Evolutionary conservation across 2,888 invertebrate species (phyloP).

Genomic region (Drosophila picticornis): DNA sequence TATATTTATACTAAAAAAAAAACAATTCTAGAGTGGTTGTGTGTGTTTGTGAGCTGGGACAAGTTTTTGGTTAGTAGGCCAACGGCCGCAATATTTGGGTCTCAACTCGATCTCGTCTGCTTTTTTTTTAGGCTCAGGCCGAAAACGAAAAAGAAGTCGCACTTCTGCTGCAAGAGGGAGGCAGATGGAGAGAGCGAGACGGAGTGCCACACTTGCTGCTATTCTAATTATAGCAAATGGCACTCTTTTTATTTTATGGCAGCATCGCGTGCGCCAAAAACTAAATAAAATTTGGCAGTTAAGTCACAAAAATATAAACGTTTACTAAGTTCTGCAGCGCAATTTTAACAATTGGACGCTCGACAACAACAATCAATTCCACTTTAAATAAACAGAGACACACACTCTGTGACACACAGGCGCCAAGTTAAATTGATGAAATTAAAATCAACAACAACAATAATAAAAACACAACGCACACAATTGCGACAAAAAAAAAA

Average conservation of each 20-base stretch:
- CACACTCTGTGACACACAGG: conserved; percentile 2
- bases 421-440: conserved; percentile 36
- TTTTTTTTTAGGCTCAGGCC: conserved; percentile 22
- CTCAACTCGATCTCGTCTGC: conserved; percentile 27
- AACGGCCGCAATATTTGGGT: conserved; percentile 37
- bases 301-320: conserved; percentile 7
- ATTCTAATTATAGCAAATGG: conserved; percentile 25
- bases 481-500: conserved; percentile 13
- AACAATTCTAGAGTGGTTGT: conserved; percentile 9
- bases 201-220: conserved; percentile 11
- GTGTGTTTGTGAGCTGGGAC: conserved; percentile 40
- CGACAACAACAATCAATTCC: conserved; percentile 13
- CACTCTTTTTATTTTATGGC: conserved; percentile 30
- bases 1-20: conserved; percentile 6
- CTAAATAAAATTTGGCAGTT: conserved; percentile 23
- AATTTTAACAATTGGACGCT: conserved; percentile 17
- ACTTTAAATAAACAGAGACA: conserved; percentile 28
- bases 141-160: background rate
- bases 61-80: conserved; percentile 69
- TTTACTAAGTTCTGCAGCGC: conserved; percentile 6
- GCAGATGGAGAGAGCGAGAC: background rate
- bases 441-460: conserved; percentile 23
- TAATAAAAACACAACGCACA: conserved; percentile 29
- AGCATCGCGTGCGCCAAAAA: conserved; percentile 29
- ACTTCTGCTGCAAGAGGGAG: background rate